These are phyloP conservation scores for Volucella inflata DNA, from an alignment of 2,888 invertebrate genomes.

Conservation along the genomic window DNA sequence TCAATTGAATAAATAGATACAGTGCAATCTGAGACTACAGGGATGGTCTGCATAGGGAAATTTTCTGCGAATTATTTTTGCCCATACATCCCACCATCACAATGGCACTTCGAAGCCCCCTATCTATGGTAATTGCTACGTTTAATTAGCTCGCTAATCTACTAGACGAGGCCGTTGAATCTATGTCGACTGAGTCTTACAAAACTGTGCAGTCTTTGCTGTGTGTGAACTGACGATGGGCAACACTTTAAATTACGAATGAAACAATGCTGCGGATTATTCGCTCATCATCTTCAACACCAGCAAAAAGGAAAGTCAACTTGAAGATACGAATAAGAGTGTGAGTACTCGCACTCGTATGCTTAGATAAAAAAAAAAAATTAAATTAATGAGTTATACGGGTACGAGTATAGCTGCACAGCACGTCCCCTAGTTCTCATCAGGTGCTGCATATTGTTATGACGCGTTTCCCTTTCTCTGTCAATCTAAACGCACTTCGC, in stretches of 20 bases:
- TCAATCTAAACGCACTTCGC: not conserved
- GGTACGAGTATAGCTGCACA: not conserved
- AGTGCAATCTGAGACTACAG: not conserved
- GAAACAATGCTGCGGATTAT: slow-evolving; percentile 20
- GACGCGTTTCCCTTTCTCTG: slow-evolving; percentile 52
- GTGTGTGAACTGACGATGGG: slow-evolving; percentile 1
- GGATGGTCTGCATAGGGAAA: slow-evolving; percentile 7
- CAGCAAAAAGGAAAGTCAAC: not conserved
- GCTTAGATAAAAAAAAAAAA: slow-evolving; percentile 34
- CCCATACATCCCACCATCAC: slow-evolving; percentile 5
- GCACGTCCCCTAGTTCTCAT: slow-evolving; percentile 40
- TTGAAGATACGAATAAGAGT: too few species aligned
- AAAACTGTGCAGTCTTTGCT: slow-evolving; percentile 18
- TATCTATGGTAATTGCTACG: slow-evolving; percentile 63
- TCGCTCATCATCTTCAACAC: not conserved
- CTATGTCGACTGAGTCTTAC: slow-evolving; percentile 54
- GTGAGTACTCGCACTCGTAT: not conserved
- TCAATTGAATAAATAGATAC: slow-evolving; percentile 53
- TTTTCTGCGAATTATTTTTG: slow-evolving; percentile 31
- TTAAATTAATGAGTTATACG: slow-evolving; percentile 31
- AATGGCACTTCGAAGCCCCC: not conserved
- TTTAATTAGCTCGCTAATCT: slow-evolving; percentile 70
- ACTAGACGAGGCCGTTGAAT: slow-evolving; percentile 58
- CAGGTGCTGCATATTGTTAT: slow-evolving; percentile 24
- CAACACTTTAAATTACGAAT: slow-evolving; percentile 30